Evolutionary conservation across 2,888 invertebrate genomes (phyloP).

Genomic region (Gibbula magus): DNA sequence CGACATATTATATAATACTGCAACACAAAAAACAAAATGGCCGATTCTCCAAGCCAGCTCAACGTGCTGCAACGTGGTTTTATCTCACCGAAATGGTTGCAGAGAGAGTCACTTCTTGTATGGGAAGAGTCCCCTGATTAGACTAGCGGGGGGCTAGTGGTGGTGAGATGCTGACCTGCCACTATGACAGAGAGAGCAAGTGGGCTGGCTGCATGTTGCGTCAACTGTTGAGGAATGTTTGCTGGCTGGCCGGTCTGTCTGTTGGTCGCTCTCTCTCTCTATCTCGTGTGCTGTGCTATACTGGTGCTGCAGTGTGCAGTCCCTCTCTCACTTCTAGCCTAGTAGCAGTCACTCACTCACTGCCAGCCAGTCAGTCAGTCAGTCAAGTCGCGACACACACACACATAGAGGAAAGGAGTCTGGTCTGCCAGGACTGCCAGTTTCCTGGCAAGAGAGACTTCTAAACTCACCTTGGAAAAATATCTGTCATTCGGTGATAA

Average conservation of each 20-base stretch:
- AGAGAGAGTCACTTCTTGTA: neutral
- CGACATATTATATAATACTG: conserved; percentile 28
- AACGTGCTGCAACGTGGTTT: neutral
- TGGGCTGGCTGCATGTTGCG: conserved; percentile 1
- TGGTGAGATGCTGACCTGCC: neutral
- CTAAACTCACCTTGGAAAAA: neutral
- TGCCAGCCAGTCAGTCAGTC: neutral
- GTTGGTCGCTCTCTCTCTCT: too few relatives aligned
- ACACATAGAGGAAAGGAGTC: neutral
- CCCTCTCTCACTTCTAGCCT: too few relatives aligned
- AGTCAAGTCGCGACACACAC: neutral
- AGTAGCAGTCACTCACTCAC: neutral
- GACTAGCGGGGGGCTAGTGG: neutral
- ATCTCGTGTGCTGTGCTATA: too few relatives aligned
- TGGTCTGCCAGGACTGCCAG: neutral
- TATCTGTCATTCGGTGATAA: conserved; percentile 8
- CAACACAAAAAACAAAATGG: conserved; percentile 29
- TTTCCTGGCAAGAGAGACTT: neutral
- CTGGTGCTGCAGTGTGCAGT: too few relatives aligned
- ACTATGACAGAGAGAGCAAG: neutral
- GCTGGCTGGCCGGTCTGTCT: neutral
- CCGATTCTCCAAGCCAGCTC: neutral
- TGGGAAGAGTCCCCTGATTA: neutral
- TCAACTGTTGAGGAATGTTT: conserved; percentile 3
- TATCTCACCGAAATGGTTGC: conserved; percentile 6